Evolutionary conservation across 1,140 invertebrate species (phyloP).

Genomic region (Mycetomoellerius zeteki): DNA sequence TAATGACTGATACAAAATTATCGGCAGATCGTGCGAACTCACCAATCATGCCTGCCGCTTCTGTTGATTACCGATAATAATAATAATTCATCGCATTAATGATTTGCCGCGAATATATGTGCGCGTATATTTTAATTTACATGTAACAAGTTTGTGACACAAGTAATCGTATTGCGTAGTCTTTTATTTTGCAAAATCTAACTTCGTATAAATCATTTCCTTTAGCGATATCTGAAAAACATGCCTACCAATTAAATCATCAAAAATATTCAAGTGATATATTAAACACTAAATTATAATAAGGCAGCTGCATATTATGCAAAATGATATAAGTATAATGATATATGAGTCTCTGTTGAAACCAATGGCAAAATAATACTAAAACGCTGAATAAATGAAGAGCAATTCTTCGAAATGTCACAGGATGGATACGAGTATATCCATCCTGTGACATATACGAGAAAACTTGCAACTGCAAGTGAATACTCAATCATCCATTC

Average conservation of each 20-base stretch:
- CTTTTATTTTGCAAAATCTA: slow-evolving; percentile 8
- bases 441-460: no score
- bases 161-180: background rate
- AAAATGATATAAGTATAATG: background rate
- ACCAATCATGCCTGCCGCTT: slow-evolving; percentile 48
- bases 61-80: slow-evolving; percentile 72
- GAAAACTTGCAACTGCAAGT: slow-evolving; percentile 37
- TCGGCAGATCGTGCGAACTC: slow-evolving; percentile 69
- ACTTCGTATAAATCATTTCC: slow-evolving; percentile 31
- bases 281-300: slow-evolving; percentile 22
- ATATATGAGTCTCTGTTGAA: slow-evolving; percentile 25
- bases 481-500: slow-evolving; percentile 19
- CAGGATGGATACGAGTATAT: slow-evolving; percentile 16
- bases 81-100: slow-evolving; percentile 71
- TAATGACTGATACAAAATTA: slow-evolving; percentile 77
- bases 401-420: slow-evolving; percentile 27
- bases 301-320: background rate
- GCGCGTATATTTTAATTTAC: slow-evolving; percentile 5
- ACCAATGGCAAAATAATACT: slow-evolving; percentile 13
- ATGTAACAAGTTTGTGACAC: slow-evolving; percentile 46
- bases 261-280: background rate
- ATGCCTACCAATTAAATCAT: slow-evolving; percentile 19
- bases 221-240: background rate
- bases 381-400: slow-evolving; percentile 13
- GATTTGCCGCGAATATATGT: background rate